Conservation (phyloP, 2,113 vertebrate species). For the Meles meles region DNA sequence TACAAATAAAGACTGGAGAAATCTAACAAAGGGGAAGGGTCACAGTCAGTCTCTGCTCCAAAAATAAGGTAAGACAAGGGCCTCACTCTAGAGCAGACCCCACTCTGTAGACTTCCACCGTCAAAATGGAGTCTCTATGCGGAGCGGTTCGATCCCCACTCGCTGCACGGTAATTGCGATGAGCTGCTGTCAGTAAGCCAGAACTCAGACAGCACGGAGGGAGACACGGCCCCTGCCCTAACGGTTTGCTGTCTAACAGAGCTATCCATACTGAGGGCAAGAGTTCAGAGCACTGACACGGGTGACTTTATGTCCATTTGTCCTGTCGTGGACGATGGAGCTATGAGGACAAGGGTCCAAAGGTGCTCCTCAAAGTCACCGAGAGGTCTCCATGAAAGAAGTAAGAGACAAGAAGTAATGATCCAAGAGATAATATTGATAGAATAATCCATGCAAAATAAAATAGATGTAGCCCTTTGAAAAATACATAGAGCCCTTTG, state of each 20-base stretch:
- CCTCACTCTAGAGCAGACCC: neutral
- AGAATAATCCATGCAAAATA: neutral
- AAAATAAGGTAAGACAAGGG: neutral
- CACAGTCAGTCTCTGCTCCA: neutral
- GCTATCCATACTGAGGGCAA: neutral
- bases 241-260: neutral
- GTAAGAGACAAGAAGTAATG: neutral
- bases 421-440: neutral
- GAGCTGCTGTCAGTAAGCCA: neutral
- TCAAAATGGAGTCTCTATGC: neutral
- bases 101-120: neutral
- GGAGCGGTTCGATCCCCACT: neutral
- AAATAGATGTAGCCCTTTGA: neutral
- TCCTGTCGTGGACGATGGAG: neutral
- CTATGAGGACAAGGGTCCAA: neutral
- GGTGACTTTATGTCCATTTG: neutral
- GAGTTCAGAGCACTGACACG: neutral
- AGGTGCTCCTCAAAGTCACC: neutral
- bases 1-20: neutral
- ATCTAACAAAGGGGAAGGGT: neutral
- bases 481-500: neutral
- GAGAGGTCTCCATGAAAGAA: neutral
- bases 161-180: fast-evolving
- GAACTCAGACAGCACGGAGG: neutral
- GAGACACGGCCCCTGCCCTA: neutral